Evolutionary conservation across 2,888 invertebrate genomes (phyloP).

Genomic region (Dryobotodes eremita): DNA sequence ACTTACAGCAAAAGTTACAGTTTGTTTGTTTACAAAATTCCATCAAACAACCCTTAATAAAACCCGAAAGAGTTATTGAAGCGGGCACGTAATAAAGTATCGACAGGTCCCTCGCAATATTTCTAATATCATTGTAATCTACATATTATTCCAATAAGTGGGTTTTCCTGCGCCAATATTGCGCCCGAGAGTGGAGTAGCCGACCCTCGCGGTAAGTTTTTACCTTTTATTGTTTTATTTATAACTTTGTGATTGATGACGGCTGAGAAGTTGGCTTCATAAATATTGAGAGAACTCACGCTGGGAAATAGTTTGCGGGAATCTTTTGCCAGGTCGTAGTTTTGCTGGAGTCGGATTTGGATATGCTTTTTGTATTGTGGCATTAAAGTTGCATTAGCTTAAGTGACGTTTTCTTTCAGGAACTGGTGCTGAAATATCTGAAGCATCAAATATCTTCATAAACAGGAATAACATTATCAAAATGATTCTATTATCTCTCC

Average conservation of each 20-base stretch:
- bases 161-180: conserved; percentile 86
- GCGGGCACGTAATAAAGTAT: conserved; percentile 79
- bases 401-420: not conserved
- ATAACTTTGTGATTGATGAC: conserved; percentile 91
- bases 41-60: conserved; percentile 54
- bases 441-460: not conserved
- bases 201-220: conserved; percentile 88
- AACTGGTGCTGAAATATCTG: not conserved
- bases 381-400: conserved; percentile 39
- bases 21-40: conserved; percentile 52
- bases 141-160: conserved; percentile 91
- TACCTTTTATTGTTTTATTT: conserved; percentile 91
- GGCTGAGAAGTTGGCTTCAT: conserved; percentile 88
- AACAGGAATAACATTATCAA: not conserved
- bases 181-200: conserved; percentile 82
- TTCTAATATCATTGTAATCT: conserved; percentile 88
- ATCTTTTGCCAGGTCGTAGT: conserved; percentile 61
- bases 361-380: conserved; percentile 51
- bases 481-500: not conserved
- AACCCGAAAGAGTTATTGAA: conserved; percentile 79
- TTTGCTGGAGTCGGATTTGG: conserved; percentile 67
- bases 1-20: conserved; percentile 24
- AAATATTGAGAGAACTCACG: conserved; percentile 88
- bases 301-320: conserved; percentile 81
- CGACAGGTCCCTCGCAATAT: conserved; percentile 82